Evolutionary conservation across 2,797 vertebrate genomes (phyloP).

Genomic region (Leptatherina wallacei): DNA sequence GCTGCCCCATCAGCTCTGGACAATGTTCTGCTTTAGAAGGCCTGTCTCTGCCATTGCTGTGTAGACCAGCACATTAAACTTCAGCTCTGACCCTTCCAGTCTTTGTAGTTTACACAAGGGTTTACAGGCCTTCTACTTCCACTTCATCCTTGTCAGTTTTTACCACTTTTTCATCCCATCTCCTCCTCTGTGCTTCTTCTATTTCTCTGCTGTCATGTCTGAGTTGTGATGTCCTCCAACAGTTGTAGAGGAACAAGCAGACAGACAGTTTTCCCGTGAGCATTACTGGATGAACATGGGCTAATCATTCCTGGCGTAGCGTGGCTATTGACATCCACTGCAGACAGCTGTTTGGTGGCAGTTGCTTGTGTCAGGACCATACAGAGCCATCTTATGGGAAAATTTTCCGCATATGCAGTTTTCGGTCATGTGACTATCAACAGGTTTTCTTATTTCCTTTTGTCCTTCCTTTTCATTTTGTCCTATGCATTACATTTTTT

Average conservation of each 20-base stretch:
- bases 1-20: conserved; percentile 46
- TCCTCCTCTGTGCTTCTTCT: conserved; percentile 8
- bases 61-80: conserved; percentile 21
- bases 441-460: conserved; percentile 32
- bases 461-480: conserved; percentile 19
- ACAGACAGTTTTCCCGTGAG: conserved; percentile 49
- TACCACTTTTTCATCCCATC: conserved; percentile 17
- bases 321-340: conserved; percentile 20
- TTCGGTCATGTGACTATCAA: conserved; percentile 32
- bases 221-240: conserved; percentile 55
- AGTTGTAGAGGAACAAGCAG: conserved; percentile 38
- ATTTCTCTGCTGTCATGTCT: conserved; percentile 29
- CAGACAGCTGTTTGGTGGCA: conserved; percentile 55
- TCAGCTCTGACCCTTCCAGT: conserved; percentile 22
- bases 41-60: conserved; percentile 11
- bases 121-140: conserved; percentile 35
- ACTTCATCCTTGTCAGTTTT: conserved; percentile 14
- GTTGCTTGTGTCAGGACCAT: conserved; percentile 24
- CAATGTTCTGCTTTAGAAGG: conserved; percentile 29
- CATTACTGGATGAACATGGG: conserved; percentile 32
- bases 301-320: conserved; percentile 60
- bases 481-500: conserved; percentile 40
- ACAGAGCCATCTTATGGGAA: conserved; percentile 29
- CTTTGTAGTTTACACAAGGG: conserved; percentile 33
- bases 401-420: conserved; percentile 8